A percentile compares a stretch with the other conserved stretches of the same genome.
Conservation (phyloP, 2,888 invertebrate genomes). For the Automeris io region DNA sequence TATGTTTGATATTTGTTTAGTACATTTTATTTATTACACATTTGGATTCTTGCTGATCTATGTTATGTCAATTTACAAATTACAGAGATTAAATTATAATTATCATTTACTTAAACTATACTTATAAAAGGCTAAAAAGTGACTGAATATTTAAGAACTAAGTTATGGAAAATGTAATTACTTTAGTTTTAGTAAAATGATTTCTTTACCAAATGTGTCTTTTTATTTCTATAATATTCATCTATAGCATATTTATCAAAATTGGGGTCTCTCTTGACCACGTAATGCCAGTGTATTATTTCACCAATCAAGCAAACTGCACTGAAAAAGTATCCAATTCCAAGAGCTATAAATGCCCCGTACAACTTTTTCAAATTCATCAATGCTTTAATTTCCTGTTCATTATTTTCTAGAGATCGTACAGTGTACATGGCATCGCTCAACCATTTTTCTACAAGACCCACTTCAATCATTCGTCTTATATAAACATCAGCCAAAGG, state of each 20-base stretch:
- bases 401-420: conserved; percentile 73
- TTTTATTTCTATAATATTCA: conserved; percentile 69
- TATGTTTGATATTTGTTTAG: too few species aligned
- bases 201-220: conserved; percentile 22
- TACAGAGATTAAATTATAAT: too few species aligned
- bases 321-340: conserved; percentile 81
- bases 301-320: conserved; percentile 77
- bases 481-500: conserved; percentile 81
- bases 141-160: conserved; percentile 40
- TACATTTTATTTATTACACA: too few species aligned
- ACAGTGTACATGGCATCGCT: conserved; percentile 82
- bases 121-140: conserved; percentile 1
- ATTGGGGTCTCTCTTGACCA: conserved; percentile 80
- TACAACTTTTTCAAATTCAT: conserved; percentile 88
- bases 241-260: conserved; percentile 83
- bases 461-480: conserved; percentile 83
- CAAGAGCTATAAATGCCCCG: conserved; percentile 85
- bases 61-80: too few species aligned
- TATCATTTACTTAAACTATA: too few species aligned
- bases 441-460: conserved; percentile 87
- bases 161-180: background rate
- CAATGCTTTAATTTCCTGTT: conserved; percentile 81
- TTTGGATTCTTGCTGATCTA: too few species aligned
- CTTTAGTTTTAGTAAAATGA: conserved; percentile 5
- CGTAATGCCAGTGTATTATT: conserved; percentile 80